Evolutionary conservation across 2,888 invertebrate genomes (phyloP), one percentile per base, ranked within the genome.

Genomic region (Leptogaster cylindrica): DNA sequence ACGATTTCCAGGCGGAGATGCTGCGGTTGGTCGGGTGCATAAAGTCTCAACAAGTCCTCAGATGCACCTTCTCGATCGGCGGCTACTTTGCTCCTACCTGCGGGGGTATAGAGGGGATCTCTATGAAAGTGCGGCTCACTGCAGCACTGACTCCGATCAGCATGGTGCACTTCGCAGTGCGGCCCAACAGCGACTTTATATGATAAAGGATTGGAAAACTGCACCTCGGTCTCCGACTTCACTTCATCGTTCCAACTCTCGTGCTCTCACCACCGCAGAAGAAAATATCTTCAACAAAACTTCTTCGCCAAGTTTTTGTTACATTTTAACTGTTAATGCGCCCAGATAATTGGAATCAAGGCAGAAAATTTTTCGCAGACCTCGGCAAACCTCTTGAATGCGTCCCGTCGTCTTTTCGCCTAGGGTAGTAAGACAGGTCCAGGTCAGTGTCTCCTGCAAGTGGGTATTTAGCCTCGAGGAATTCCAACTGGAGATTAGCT

Each of bases 311-410:
- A 44, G 61, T 44, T 61, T 61, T 44, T 44, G 61, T 61, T 61
- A 61, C 61, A 61, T 61, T 61, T 52, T 61, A 61, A 61, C 61
- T 61, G 61, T 61, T 44, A 61, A 61, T 61, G 44, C 44, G 61
- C 28, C 61, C 61, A 28, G 61, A 61, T 61, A 61, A 61, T 61
- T 61, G 61, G 61, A 44, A 61, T 61, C 44, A 61, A 61, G 61
- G 23, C 31, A 61, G 25, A n/a, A 61, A 44, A 3, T 28, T 61
- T 61, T 61, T 61, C 44, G 61, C 61, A 61, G 61, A 44, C 61
- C n/a, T 61, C 31, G 16, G 6, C 28, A 18, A 28, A 31, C 44
- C 12, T 28, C 44, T 44, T 18, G 16, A 2, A 44, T 61, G 44
- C 61, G n/a, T 41, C 25, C 28, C 39, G 44, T 20, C 36, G 55